Evolutionary conservation across 2,113 vertebrate species (phyloP).

Genomic region (Chaenocephalus aceratus): DNA sequence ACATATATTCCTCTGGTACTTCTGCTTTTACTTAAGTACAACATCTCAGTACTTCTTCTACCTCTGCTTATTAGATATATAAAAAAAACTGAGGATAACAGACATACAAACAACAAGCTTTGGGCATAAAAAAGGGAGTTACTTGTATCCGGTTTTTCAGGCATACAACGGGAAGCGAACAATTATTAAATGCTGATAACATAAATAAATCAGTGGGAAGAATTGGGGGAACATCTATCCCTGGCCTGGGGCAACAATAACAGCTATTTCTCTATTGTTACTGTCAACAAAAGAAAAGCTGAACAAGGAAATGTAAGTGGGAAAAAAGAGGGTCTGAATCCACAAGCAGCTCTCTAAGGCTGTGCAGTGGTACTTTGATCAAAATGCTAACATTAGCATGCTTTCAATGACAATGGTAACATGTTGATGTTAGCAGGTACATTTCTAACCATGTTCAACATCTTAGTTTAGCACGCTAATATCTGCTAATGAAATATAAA

Average conservation of each 20-base stretch:
- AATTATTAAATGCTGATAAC: conserved; percentile 17
- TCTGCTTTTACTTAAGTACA: too few species aligned
- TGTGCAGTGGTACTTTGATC: not conserved
- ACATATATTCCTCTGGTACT: too few species aligned
- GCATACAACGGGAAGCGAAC: conserved; percentile 8
- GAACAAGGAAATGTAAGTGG: not conserved
- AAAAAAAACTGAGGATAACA: not conserved
- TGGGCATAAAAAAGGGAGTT: not conserved
- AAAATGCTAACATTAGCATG: not conserved
- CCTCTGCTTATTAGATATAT: not conserved
- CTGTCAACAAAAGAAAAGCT: conserved; percentile 5
- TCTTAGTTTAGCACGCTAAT: too few species aligned
- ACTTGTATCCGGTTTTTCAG: not conserved
- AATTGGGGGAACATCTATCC: not conserved
- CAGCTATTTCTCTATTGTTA: not conserved
- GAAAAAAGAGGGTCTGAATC: not conserved
- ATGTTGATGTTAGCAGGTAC: too few species aligned
- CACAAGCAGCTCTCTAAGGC: not conserved
- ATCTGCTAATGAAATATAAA: too few species aligned
- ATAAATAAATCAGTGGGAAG: conserved; percentile 20
- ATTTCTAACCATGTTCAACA: too few species aligned
- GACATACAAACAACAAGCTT: not conserved
- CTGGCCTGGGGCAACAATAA: not conserved
- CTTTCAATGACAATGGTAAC: too few species aligned
- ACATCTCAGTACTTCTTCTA: too few species aligned